Base-by-base conservation (phyloP, 1,140 invertebrate species). In the Drosophila sp. region DNA sequence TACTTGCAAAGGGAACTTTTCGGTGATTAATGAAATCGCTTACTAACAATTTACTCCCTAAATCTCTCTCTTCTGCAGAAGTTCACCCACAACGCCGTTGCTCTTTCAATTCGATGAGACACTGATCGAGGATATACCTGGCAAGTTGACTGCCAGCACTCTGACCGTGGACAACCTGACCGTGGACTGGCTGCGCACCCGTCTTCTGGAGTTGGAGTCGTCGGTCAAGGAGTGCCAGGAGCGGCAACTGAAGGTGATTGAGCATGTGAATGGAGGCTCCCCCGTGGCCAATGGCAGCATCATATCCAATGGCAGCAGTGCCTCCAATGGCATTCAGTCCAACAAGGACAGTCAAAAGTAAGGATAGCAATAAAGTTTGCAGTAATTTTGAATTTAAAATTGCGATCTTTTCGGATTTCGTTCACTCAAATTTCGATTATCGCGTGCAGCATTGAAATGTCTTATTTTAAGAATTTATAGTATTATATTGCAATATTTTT, bases 141-240 rank as follows among this genome's bases (percentile, higher is more conserved):
- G 96, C 11, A 96, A 96, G 91, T 93, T 97, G 13, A 93, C 95
- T 76, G 94, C 96, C 6, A 97, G 97, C 92, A 95, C 96, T 82
- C 89, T 99, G 41, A 97, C 97, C 0, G 96, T 98, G 0, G 97
- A 99, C 92, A 98, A 98, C 91, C 93, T 97, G 9, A 98, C 97
- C 0, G 95, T 97, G 36, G 97, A 97, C 74, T 97, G 96, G 95
- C 90, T 98, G 34, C 94, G 96, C 72, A 95, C 94, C 62, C 95
- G 96, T 72, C 90, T 97, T 32, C 93, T 93, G 2, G 97, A 98
- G 73, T 91, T 98, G 45, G 97, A 97, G 92, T 92, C 93, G 11
- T 93, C 93, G 18, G 92, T 97, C 18, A 94, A 94, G 83, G 95
- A 96, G 40, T 94, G 93, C 59, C 94, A 95, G 89, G 95, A 95